These are phyloP conservation scores for Luscinia luscinia DNA, from an alignment of 2,797 vertebrate genomes.

Conservation along the genomic window DNA sequence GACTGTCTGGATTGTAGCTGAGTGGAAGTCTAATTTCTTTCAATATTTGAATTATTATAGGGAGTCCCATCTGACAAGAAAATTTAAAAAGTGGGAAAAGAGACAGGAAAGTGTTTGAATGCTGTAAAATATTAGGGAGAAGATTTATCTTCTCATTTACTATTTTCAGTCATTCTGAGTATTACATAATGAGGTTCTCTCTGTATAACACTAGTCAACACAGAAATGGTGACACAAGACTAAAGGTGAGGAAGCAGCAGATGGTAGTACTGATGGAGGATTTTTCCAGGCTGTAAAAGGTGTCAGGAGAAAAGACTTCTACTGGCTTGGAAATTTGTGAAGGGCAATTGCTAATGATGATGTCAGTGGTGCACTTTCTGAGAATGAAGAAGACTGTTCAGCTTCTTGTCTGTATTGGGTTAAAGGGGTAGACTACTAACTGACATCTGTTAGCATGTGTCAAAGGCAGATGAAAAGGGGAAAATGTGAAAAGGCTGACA, in stretches of 20 bases:
- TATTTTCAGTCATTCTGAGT: slow-evolving; percentile 24
- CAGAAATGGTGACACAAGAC: slow-evolving; percentile 22
- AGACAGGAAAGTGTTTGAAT: not conserved
- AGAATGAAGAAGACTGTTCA: not conserved
- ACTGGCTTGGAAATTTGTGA: slow-evolving; percentile 11
- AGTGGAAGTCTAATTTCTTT: not conserved
- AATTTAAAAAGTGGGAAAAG: slow-evolving; percentile 6
- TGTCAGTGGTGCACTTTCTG: not conserved
- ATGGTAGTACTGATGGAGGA: slow-evolving; percentile 24
- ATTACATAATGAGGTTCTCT: slow-evolving; percentile 40
- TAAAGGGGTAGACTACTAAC: not conserved
- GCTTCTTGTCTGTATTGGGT: not conserved
- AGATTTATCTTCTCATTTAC: slow-evolving; percentile 27
- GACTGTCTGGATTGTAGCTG: not conserved
- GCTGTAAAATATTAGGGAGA: slow-evolving; percentile 19
- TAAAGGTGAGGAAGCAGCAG: slow-evolving; percentile 51
- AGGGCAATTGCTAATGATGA: slow-evolving; percentile 25
- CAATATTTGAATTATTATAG: slow-evolving; percentile 1
- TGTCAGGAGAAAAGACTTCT: slow-evolving; percentile 35
- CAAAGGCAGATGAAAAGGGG: not conserved
- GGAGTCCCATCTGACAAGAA: not conserved
- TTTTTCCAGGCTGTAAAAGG: slow-evolving; percentile 32
- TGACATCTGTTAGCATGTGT: not conserved
- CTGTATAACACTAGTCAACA: slow-evolving; percentile 44
- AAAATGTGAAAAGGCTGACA: not conserved